Percentiles rank a stretch among this genome's conserved stretches.
These are phyloP conservation scores for Lophius americanus DNA, from an alignment of 2,797 vertebrate genomes.

Conservation along the genomic window DNA sequence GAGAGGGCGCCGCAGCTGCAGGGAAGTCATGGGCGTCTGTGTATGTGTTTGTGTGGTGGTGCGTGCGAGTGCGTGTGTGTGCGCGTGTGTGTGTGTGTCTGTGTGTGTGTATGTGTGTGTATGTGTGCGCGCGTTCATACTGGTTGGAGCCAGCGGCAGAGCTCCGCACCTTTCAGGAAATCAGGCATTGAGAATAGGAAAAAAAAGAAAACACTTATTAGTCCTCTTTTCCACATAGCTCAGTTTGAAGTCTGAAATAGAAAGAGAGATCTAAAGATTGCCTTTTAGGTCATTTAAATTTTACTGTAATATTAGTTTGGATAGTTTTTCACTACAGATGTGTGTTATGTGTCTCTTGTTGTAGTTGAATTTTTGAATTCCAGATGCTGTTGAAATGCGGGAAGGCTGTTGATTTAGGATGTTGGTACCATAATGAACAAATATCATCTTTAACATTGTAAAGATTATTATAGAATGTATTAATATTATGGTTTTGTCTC, in stretches of 20 bases:
- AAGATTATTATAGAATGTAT: background rate
- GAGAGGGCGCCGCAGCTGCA: constrained; percentile 83
- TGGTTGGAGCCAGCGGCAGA: constrained; percentile 74
- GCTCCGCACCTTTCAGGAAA: constrained; percentile 82
- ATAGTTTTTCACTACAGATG: constrained; percentile 16
- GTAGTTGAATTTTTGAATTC: background rate
- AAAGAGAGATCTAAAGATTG: constrained; percentile 52
- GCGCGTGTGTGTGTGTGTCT: constrained; percentile 27
- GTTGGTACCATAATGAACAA: too few relatives aligned
- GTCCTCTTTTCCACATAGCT: constrained; percentile 69
- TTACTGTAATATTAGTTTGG: constrained; percentile 17
- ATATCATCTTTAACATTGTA: too few relatives aligned
- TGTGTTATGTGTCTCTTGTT: background rate
- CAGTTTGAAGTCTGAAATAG: constrained; percentile 69
- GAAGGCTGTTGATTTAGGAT: too few relatives aligned
- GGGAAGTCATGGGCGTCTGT: constrained; percentile 84
- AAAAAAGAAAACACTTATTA: constrained; percentile 55
- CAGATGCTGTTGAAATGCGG: background rate
- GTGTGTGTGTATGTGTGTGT: constrained; percentile 18
- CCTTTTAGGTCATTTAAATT: constrained; percentile 18
- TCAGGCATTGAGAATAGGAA: constrained; percentile 65
- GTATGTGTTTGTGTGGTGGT: constrained; percentile 20
- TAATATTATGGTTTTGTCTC: background rate
- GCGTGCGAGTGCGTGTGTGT: constrained; percentile 27
- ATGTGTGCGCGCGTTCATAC: constrained; percentile 44